These are phyloP conservation scores for Chlamydotis undulata DNA, from an alignment of 2,113 vertebrate genomes.

Conservation along the genomic window DNA sequence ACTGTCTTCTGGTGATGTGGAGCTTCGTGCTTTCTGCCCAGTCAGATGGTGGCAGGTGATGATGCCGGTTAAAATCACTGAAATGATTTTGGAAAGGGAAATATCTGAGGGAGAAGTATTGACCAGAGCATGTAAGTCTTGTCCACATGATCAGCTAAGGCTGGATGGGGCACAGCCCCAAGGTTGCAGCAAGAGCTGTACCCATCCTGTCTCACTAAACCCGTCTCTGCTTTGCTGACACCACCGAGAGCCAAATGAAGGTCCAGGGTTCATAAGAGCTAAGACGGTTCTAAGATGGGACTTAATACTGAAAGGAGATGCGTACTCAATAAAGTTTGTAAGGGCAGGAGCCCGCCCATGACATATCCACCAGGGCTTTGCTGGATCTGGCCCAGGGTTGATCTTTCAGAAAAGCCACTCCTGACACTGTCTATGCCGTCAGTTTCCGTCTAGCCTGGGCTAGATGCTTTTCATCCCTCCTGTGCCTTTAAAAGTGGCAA, in stretches of 20 bases:
- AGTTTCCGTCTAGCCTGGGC: not conserved
- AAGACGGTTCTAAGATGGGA: not conserved
- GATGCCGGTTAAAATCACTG: not conserved
- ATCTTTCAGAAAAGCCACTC: not conserved
- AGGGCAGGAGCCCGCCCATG: not conserved
- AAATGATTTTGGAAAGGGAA: not conserved
- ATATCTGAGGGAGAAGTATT: not conserved
- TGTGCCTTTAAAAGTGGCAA: not conserved
- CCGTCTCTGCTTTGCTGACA: not conserved
- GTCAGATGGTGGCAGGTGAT: not conserved
- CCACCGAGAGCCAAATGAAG: not conserved
- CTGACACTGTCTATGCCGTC: not conserved
- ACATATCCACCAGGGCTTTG: not conserved
- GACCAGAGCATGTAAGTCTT: not conserved
- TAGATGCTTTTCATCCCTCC: not conserved
- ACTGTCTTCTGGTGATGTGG: fast-evolving
- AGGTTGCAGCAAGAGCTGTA: not conserved
- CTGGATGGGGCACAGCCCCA: not conserved
- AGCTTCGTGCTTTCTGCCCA: not conserved
- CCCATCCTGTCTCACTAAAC: not conserved
- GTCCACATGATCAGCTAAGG: not conserved
- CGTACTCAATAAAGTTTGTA: not conserved
- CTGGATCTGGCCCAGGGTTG: not conserved
- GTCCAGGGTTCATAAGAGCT: not conserved
- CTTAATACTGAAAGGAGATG: not conserved